Percentiles rank a stretch among this genome's conserved stretches.
Evolutionary conservation across 2,113 vertebrate species (phyloP).

Genomic region (Podarcis raffonei): DNA sequence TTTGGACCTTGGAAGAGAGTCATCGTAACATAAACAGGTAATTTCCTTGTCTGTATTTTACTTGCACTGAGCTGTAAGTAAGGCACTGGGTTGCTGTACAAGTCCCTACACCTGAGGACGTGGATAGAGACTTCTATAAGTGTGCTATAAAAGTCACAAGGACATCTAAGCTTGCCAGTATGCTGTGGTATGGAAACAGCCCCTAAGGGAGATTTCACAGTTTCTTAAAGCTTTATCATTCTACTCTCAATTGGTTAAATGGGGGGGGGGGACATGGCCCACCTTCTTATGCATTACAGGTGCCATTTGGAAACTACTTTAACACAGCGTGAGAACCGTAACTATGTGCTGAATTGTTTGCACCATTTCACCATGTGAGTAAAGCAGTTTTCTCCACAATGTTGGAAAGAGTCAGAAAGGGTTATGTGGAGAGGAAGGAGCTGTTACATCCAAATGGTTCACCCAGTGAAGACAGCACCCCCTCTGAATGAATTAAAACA

Average conservation of each 20-base stretch:
- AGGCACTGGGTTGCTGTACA: neutral
- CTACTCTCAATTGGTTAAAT: neutral
- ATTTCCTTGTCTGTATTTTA: neutral
- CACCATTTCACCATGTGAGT: neutral
- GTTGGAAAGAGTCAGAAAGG: neutral
- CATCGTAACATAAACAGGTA: neutral
- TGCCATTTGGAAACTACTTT: neutral
- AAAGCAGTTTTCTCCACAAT: neutral
- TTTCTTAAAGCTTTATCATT: neutral
- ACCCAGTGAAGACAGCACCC: neutral
- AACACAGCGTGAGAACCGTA: too few relatives aligned
- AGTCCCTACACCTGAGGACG: neutral
- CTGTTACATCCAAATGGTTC: neutral
- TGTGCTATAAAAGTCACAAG: neutral
- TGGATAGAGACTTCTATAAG: neutral
- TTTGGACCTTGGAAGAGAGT: neutral
- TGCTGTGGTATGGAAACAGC: too few relatives aligned
- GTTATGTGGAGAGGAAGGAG: neutral
- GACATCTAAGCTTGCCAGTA: neutral
- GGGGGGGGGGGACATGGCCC: neutral
- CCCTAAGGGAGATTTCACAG: neutral
- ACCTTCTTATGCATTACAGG: neutral
- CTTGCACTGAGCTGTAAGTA: neutral
- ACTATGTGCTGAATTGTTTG: neutral
- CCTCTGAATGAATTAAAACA: neutral